Evolutionary conservation across 2,888 invertebrate genomes (phyloP).

Genomic region (Cerastoderma edule): DNA sequence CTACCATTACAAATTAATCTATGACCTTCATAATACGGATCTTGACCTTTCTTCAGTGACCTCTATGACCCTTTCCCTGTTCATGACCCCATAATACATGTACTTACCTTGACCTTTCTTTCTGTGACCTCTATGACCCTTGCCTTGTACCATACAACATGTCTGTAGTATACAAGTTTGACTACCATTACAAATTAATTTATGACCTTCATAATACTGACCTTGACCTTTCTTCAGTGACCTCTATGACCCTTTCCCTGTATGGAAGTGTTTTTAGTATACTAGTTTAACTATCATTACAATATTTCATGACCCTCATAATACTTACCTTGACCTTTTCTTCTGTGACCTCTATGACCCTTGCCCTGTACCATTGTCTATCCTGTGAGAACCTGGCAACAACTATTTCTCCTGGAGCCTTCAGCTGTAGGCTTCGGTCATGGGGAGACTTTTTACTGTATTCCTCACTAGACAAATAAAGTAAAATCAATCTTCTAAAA

Average conservation of each 20-base stretch:
- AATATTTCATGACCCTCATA: no score
- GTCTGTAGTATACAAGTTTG: background rate
- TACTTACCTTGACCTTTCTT: no score
- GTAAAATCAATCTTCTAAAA: no score
- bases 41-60: slow-evolving; percentile 29
- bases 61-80: no score
- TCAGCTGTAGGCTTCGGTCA: slow-evolving; percentile 60
- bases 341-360: slow-evolving; percentile 86
- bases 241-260: slow-evolving; percentile 89
- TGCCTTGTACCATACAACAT: no score
- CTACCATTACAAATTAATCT: no score
- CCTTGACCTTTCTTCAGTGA: slow-evolving; percentile 46
- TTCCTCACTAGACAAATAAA: slow-evolving; percentile 68
- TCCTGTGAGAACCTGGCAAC: slow-evolving; percentile 93
- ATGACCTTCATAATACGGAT: slow-evolving; percentile 11
- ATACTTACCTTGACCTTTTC: slow-evolving; percentile 69
- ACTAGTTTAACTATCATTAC: background rate
- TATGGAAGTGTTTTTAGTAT: no score
- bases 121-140: no score
- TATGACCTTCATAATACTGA: slow-evolving; percentile 16
- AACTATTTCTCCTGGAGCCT: slow-evolving; percentile 90
- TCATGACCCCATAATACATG: no score
- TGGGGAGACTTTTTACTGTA: slow-evolving; percentile 58
- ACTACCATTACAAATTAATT: no score
- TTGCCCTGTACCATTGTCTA: slow-evolving; percentile 89